Conservation (phyloP, 2,113 vertebrate genomes). For the Chlorodrepanis virens region DNA sequence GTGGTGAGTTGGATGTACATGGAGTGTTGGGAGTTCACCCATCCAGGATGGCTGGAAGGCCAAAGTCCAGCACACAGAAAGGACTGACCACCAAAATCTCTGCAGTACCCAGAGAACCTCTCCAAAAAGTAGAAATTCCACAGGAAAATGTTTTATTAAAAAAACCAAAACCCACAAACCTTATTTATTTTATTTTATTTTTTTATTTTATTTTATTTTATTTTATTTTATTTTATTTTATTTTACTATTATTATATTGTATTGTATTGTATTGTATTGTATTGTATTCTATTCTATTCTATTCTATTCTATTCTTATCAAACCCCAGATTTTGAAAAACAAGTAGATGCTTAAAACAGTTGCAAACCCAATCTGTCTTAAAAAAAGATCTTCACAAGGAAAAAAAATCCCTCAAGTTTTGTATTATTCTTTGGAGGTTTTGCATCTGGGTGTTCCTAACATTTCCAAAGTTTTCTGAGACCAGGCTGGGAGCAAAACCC, state of each 20-base stretch:
- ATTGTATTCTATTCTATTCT: not conserved
- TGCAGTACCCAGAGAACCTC: not conserved
- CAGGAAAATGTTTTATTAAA: not conserved
- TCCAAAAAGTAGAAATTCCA: not conserved
- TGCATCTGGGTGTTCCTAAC: not conserved
- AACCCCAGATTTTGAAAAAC: not conserved
- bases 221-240: too few relatives aligned
- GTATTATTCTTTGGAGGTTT: not conserved
- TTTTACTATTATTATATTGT: not conserved
- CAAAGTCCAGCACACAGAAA: too few relatives aligned
- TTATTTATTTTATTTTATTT: not conserved
- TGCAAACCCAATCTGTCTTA: not conserved
- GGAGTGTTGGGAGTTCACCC: accelerated
- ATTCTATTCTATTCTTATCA: not conserved
- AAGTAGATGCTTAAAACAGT: not conserved
- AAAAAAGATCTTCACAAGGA: not conserved
- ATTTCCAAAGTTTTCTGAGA: not conserved
- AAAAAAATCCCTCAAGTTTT: not conserved
- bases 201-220: not conserved
- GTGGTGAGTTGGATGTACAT: accelerated
- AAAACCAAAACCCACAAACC: not conserved
- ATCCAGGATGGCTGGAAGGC: accelerated
- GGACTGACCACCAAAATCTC: not conserved
- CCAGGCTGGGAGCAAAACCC: not conserved
- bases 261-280: not conserved